A percentile compares a stretch with the other conserved stretches of the same genome.
These are phyloP conservation scores for Heteromurus nitidus DNA, from an alignment of 2,888 invertebrate species.

Conservation along the genomic window DNA sequence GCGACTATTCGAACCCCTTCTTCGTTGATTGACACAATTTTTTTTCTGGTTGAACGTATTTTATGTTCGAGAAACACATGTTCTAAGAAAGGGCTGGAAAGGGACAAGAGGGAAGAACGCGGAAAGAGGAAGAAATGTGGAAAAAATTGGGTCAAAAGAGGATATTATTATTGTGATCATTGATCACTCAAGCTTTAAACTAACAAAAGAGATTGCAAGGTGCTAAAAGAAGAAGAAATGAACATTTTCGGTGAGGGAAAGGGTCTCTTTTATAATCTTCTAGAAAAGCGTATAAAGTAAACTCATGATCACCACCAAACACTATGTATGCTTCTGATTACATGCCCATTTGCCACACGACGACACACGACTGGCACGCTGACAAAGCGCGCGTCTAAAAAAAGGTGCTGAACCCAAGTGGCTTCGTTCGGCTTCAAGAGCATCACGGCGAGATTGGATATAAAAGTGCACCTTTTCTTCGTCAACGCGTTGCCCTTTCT, in stretches of 20 bases:
- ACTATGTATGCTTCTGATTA: neutral
- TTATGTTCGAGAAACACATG: neutral
- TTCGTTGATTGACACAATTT: slow-evolving; percentile 22
- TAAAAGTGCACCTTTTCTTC: slow-evolving; percentile 24
- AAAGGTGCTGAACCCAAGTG: neutral
- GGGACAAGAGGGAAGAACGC: neutral
- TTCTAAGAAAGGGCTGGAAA: neutral
- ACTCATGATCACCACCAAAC: too few species aligned
- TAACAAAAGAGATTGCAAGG: slow-evolving; percentile 53
- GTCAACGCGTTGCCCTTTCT: neutral
- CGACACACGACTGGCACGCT: slow-evolving; percentile 53
- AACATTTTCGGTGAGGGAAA: too few species aligned
- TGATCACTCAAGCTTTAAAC: slow-evolving; percentile 27
- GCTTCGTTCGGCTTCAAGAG: neutral
- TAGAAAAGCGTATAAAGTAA: too few species aligned
- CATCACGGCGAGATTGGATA: neutral
- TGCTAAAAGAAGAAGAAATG: slow-evolving; percentile 44
- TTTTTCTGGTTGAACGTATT: too few species aligned
- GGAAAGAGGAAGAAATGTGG: slow-evolving; percentile 2
- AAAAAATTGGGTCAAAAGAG: slow-evolving; percentile 46
- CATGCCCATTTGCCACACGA: slow-evolving; percentile 37
- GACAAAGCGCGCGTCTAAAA: neutral
- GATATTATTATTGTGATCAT: slow-evolving; percentile 32
- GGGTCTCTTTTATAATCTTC: too few species aligned
- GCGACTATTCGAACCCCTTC: neutral